Evolutionary conservation across 2,113 vertebrate genomes (phyloP).

Genomic region (Hoplias malabaricus): DNA sequence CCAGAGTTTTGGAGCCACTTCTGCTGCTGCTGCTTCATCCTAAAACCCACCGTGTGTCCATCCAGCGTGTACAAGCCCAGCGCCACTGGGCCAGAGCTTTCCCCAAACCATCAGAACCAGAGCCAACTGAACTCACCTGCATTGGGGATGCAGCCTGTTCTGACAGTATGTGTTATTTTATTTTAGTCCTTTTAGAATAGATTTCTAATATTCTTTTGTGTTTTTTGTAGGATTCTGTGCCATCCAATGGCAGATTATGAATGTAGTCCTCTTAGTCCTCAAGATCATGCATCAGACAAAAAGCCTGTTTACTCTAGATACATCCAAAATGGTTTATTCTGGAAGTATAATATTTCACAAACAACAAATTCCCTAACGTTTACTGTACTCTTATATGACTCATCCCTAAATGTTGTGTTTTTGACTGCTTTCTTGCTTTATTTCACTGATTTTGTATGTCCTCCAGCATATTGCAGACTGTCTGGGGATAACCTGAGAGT

Average conservation of each 20-base stretch:
- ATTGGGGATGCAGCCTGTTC: constrained; percentile 77
- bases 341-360: too few species aligned
- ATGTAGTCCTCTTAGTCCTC: too few species aligned
- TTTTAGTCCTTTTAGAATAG: not conserved
- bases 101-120: constrained; percentile 58
- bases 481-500: constrained; percentile 57
- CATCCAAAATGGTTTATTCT: too few species aligned
- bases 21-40: constrained; percentile 93
- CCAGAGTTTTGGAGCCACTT: constrained; percentile 92
- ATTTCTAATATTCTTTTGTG: not conserved
- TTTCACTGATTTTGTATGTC: constrained; percentile 10
- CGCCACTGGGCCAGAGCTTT: constrained; percentile 82
- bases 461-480: constrained; percentile 72
- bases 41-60: constrained; percentile 95
- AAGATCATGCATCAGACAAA: too few species aligned
- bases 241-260: too few species aligned
- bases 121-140: constrained; percentile 64
- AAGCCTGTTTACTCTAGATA: too few species aligned
- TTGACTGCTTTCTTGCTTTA: not conserved
- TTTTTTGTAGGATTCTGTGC: too few species aligned
- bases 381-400: too few species aligned
- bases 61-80: constrained; percentile 93
- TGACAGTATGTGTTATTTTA: constrained; percentile 74
- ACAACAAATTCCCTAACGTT: too few species aligned
- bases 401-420: too few species aligned